Evolutionary conservation across 2,113 vertebrate species (phyloP).

Genomic region (Colaptes auratus): DNA sequence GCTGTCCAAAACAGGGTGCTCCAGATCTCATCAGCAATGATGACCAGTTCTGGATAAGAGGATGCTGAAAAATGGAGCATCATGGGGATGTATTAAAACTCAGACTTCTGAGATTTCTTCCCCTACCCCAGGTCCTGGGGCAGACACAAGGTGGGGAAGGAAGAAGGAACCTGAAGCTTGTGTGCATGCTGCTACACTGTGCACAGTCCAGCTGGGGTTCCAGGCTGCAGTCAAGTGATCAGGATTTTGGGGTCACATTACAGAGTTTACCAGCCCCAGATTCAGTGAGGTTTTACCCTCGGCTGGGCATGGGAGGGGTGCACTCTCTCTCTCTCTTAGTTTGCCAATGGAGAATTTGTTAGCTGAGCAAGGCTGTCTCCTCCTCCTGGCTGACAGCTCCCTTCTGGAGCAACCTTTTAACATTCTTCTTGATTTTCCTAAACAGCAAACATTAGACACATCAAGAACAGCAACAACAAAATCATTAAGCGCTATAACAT

Average conservation of each 20-base stretch:
- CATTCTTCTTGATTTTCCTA: slow-evolving; percentile 80
- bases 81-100: not conserved
- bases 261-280: not conserved
- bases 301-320: not conserved
- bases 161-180: rapidly evolving
- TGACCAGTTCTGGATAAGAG: not conserved
- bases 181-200: rapidly evolving
- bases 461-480: slow-evolving; percentile 79
- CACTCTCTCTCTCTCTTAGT: not conserved
- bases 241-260: rapidly evolving
- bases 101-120: not conserved
- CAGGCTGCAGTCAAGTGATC: rapidly evolving
- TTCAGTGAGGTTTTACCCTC: not conserved
- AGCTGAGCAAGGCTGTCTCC: not conserved
- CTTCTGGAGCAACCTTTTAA: slow-evolving; percentile 70
- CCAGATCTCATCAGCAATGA: not conserved
- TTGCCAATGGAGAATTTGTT: not conserved
- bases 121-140: rapidly evolving
- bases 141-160: not conserved
- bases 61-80: not conserved
- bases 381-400: slow-evolving; percentile 23
- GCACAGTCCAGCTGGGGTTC: not conserved
- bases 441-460: slow-evolving; percentile 79
- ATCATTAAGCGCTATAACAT: slow-evolving; percentile 75
- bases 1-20: not conserved